These are phyloP conservation scores for Macrocentrus cingulum DNA, from an alignment of 1,140 invertebrate species.

Conservation along the genomic window DNA sequence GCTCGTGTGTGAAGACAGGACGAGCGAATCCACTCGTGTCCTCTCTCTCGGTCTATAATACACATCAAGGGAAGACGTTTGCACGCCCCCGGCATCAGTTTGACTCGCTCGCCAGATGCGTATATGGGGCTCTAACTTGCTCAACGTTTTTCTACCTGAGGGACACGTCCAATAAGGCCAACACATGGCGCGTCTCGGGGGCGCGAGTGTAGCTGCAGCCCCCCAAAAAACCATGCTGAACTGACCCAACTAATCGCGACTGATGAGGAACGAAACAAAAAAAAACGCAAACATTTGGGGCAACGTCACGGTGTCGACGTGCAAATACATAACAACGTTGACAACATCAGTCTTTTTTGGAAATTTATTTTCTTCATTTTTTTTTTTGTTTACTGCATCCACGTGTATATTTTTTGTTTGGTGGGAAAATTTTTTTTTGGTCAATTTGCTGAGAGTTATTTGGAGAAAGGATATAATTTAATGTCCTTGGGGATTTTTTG, in stretches of 20 bases:
- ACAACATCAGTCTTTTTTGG: no score
- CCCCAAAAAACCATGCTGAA: not conserved
- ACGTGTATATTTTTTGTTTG: no score
- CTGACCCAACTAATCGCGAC: constrained; percentile 4
- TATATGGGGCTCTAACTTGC: constrained; percentile 29
- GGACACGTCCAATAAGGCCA: constrained; percentile 45
- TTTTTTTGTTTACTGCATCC: no score
- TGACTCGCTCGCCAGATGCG: constrained; percentile 53
- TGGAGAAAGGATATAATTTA: no score
- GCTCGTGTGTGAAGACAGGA: constrained; percentile 28
- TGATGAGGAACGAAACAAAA: not conserved
- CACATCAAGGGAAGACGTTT: constrained; percentile 28
- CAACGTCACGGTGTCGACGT: not conserved
- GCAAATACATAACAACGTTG: not conserved
- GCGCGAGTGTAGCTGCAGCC: not conserved
- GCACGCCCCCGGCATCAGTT: constrained; percentile 29
- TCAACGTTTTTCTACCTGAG: constrained; percentile 49
- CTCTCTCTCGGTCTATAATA: constrained; percentile 27
- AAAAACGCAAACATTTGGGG: not conserved
- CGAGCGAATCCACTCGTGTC: constrained; percentile 33
- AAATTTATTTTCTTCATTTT: no score
- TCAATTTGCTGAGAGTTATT: no score
- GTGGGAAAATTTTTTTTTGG: no score
- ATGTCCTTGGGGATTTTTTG: no score
- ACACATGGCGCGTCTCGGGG: constrained; percentile 48